A percentile compares a stretch with the other conserved stretches of the same genome.
These are phyloP conservation scores for Parnassius orleans DNA, from an alignment of 2,888 invertebrate species.

Conservation along the genomic window DNA sequence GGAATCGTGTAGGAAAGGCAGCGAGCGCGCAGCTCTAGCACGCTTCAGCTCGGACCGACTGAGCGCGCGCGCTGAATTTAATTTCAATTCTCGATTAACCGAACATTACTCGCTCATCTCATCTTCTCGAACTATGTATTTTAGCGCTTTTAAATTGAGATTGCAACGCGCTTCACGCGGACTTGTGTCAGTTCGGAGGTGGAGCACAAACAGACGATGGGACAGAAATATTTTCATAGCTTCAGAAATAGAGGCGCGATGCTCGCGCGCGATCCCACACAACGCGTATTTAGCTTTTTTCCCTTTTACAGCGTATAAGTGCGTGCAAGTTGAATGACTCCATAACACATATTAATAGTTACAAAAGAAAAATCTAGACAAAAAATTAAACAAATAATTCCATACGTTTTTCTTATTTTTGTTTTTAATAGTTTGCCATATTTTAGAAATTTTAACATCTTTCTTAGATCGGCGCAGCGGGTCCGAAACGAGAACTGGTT, in stretches of 20 bases:
- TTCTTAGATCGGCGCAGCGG: no score
- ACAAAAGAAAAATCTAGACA: no score
- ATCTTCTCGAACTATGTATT: background rate
- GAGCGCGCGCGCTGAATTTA: no score
- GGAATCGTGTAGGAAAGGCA: background rate
- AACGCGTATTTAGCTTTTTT: background rate
- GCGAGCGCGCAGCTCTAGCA: background rate
- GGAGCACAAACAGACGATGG: background rate
- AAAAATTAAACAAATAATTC: no score
- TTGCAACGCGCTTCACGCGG: no score
- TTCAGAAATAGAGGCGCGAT: conserved; percentile 8
- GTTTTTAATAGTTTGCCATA: no score
- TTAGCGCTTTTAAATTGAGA: no score
- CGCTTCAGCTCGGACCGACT: background rate
- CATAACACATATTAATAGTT: background rate
- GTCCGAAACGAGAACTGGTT: no score
- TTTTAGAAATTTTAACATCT: no score
- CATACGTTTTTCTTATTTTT: no score
- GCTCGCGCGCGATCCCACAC: background rate
- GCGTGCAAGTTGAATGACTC: background rate
- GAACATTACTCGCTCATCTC: background rate
- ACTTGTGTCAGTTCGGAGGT: background rate
- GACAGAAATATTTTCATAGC: conserved; percentile 6
- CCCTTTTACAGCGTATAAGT: background rate
- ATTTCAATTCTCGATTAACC: background rate